Evolutionary conservation across 2,797 vertebrate genomes (phyloP).

Genomic region (Iguana delicatissima): DNA sequence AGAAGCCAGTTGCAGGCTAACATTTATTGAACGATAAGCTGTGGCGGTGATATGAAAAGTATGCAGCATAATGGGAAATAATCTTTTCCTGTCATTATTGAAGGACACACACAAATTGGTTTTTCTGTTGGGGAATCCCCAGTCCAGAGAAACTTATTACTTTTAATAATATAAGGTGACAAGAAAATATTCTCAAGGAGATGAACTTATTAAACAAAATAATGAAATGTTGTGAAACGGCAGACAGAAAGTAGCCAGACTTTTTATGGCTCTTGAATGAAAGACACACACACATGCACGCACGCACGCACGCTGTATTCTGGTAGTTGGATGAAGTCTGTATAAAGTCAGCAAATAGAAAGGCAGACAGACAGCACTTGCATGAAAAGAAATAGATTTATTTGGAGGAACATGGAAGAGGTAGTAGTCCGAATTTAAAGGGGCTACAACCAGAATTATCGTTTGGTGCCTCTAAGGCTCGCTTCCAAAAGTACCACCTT

Average conservation of each 20-base stretch:
- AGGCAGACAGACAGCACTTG: conserved; percentile 49
- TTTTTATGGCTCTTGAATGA: conserved; percentile 82
- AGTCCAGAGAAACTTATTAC: conserved; percentile 87
- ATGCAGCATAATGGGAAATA: conserved; percentile 84
- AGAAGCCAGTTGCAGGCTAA: conserved; percentile 81
- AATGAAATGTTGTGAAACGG: conserved; percentile 84
- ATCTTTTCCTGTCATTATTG: conserved; percentile 85
- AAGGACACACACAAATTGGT: conserved; percentile 86
- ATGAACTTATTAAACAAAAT: conserved; percentile 88
- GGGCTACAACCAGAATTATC: background rate
- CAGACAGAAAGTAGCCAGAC: conserved; percentile 80
- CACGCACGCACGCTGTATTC: conserved; percentile 62
- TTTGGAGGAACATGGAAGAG: conserved; percentile 22
- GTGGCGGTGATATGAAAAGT: conserved; percentile 82
- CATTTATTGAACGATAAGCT: conserved; percentile 86
- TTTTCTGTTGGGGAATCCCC: conserved; percentile 86
- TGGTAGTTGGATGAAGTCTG: conserved; percentile 74
- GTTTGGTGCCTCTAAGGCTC: conserved; percentile 33
- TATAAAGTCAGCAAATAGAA: conserved; percentile 75
- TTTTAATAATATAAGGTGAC: conserved; percentile 86
- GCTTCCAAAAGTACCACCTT: background rate
- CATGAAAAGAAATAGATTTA: conserved; percentile 66
- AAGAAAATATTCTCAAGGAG: conserved; percentile 83
- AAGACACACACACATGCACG: conserved; percentile 44
- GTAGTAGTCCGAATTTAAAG: conserved; percentile 17